Evolutionary conservation across 2,797 vertebrate genomes (phyloP).

Genomic region (Harpagifer antarcticus): DNA sequence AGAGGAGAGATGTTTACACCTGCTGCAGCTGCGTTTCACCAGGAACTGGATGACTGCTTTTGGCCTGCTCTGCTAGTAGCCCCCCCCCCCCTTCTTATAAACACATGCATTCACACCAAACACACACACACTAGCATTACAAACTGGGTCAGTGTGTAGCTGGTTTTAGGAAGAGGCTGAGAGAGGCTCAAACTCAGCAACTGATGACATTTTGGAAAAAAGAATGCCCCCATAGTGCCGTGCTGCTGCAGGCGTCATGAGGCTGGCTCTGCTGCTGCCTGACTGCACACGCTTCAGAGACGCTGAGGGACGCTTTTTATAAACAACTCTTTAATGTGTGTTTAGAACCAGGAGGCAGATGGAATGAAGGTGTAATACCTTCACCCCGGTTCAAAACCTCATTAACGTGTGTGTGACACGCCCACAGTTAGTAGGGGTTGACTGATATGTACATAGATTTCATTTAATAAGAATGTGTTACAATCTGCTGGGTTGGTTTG

Average conservation of each 20-base stretch:
- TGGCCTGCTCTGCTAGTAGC: constrained; percentile 10
- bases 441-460: no score
- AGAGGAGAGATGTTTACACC: constrained; percentile 22
- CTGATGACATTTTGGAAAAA: constrained; percentile 8
- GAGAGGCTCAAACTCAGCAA: constrained; percentile 6
- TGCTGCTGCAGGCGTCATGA: constrained; percentile 17
- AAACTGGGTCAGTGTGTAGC: constrained; percentile 51
- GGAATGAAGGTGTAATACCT: no score
- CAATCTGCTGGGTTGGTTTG: no score
- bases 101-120: constrained; percentile 8
- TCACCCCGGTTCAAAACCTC: no score
- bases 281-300: neutral
- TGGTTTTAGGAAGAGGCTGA: neutral
- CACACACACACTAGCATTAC: constrained; percentile 9
- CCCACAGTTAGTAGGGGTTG: no score
- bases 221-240: neutral
- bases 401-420: no score
- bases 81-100: neutral
- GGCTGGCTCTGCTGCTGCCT: neutral
- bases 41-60: constrained; percentile 1
- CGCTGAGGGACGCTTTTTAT: neutral
- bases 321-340: neutral
- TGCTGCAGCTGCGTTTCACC: constrained; percentile 17
- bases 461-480: no score
- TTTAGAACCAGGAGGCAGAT: neutral